These are phyloP conservation scores for Knipowitschia caucasica DNA, from an alignment of 2,797 vertebrate genomes.

Conservation along the genomic window DNA sequence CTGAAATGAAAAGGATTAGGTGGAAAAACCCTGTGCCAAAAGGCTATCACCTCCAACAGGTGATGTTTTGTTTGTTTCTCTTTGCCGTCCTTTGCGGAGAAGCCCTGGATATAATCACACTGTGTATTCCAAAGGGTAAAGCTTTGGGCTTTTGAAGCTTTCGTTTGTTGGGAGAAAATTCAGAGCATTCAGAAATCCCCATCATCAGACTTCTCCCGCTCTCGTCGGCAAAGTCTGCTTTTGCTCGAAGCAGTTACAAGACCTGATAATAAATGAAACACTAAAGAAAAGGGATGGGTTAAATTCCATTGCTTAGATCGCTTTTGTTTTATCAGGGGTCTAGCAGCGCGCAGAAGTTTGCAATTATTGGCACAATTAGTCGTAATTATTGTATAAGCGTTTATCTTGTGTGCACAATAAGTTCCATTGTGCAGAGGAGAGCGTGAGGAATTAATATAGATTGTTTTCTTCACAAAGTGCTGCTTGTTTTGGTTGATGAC, in stretches of 20 bases:
- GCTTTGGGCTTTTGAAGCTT: slow-evolving; percentile 64
- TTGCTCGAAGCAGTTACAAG: slow-evolving; percentile 58
- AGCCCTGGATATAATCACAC: slow-evolving; percentile 63
- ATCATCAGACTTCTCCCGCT: slow-evolving; percentile 55
- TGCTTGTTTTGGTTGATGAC: slow-evolving; percentile 72
- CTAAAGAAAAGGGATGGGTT: slow-evolving; percentile 56
- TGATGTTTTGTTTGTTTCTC: slow-evolving; percentile 67
- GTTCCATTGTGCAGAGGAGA: slow-evolving; percentile 64
- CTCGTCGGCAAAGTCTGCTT: slow-evolving; percentile 48
- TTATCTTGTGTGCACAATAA: slow-evolving; percentile 71
- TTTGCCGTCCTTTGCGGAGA: slow-evolving; percentile 34
- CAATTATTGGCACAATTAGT: slow-evolving; percentile 77
- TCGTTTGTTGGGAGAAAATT: slow-evolving; percentile 64
- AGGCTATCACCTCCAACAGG: slow-evolving; percentile 65
- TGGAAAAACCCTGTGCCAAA: slow-evolving; percentile 52
- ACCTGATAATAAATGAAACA: slow-evolving; percentile 58
- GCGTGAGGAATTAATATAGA: slow-evolving; percentile 69
- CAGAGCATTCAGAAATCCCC: slow-evolving; percentile 61
- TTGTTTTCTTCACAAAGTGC: slow-evolving; percentile 75
- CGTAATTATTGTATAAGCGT: slow-evolving; percentile 77
- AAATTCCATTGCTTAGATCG: slow-evolving; percentile 71
- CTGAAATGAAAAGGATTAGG: slow-evolving; percentile 74
- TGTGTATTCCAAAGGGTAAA: slow-evolving; percentile 56
- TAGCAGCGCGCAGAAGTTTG: slow-evolving; percentile 66
- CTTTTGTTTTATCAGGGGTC: slow-evolving; percentile 72